These are phyloP conservation scores for Pollicipes pollicipes DNA, from an alignment of 1,140 invertebrate species.

Conservation along the genomic window DNA sequence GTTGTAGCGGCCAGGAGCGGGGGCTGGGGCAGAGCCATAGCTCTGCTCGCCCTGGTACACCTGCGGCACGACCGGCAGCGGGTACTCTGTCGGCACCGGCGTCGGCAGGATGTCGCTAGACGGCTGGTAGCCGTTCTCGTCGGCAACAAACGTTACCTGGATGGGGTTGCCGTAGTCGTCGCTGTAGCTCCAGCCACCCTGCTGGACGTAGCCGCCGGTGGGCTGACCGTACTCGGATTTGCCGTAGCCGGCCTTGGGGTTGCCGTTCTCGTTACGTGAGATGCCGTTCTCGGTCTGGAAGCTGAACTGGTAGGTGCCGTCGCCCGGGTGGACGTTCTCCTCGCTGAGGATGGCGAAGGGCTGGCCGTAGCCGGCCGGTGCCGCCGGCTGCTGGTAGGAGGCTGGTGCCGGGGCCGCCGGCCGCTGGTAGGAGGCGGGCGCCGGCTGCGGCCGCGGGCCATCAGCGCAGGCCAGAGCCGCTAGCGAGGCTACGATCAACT, in stretches of 20 bases:
- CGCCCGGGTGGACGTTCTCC: constrained; percentile 1
- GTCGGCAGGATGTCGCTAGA: background rate
- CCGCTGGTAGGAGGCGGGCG: no score
- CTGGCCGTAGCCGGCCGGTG: background rate
- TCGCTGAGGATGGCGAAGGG: background rate
- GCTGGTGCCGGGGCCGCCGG: no score
- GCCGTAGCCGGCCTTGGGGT: background rate
- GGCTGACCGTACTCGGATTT: background rate
- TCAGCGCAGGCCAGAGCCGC: background rate
- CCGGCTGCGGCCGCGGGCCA: no score
- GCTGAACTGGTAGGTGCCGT: constrained; percentile 8
- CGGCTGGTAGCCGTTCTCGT: constrained; percentile 1
- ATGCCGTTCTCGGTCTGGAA: constrained; percentile 6
- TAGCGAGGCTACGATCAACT: background rate
- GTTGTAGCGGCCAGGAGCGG: no score
- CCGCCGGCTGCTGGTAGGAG: no score
- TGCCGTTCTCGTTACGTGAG: no score
- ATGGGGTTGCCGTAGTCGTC: background rate
- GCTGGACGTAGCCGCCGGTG: background rate
- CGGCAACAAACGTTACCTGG: background rate
- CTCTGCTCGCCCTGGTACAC: background rate
- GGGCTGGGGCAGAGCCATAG: background rate
- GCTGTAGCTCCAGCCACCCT: background rate
- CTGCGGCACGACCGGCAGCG: background rate
- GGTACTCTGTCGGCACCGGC: background rate